Evolutionary conservation across 92 coral and sea anemone species (phyloP).

Genomic region (Muricea muricata): DNA sequence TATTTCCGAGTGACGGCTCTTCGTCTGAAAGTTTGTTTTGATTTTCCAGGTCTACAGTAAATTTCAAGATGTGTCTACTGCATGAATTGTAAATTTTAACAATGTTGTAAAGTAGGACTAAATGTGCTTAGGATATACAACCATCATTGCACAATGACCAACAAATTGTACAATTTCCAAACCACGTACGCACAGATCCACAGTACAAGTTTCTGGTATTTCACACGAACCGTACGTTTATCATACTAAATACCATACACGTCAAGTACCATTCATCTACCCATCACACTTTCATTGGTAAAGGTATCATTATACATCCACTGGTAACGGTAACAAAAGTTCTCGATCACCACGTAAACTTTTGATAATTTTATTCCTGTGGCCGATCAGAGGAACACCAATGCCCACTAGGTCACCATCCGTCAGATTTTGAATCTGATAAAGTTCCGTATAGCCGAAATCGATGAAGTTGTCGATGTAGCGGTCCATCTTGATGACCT

Average conservation of each 20-base stretch:
- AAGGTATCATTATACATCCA: neutral
- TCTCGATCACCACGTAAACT: conserved; percentile 18
- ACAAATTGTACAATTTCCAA: neutral
- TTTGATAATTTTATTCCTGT: conserved; percentile 39
- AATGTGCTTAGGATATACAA: too few species aligned
- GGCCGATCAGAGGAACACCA: conserved; percentile 46
- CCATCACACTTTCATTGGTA: neutral
- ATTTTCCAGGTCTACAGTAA: too few species aligned
- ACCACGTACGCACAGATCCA: neutral
- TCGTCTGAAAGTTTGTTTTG: too few species aligned
- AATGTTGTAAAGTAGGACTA: too few species aligned
- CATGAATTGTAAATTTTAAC: too few species aligned
- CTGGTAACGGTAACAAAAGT: neutral
- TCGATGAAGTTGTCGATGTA: conserved; percentile 41
- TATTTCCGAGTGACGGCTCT: too few species aligned
- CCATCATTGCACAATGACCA: neutral
- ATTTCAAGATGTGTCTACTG: too few species aligned
- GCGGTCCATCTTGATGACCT: conserved; percentile 41
- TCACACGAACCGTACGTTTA: neutral
- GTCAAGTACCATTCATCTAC: neutral
- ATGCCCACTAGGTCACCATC: conserved; percentile 35
- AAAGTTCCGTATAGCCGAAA: conserved; percentile 43
- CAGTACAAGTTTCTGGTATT: neutral
- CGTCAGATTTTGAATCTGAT: conserved; percentile 19
- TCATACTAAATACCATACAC: neutral